Base-by-base conservation (phyloP, 2,888 invertebrate species). In the Plagodis pulveraria region DNA sequence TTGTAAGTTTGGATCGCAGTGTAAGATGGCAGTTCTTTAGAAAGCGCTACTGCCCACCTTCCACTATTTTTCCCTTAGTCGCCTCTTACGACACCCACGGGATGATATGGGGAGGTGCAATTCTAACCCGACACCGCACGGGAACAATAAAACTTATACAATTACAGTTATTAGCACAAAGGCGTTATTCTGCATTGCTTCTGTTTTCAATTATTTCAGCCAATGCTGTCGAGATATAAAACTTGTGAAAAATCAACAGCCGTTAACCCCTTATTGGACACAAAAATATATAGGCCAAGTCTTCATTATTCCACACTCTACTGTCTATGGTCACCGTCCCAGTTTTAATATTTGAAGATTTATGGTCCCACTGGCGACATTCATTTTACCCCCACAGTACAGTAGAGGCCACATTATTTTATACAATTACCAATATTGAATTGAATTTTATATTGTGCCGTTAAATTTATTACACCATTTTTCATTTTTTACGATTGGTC, bases 301-400 rank as follows among this genome's bases (percentile, higher is more conserved):
- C 77, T 85, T 81, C 79, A 84, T 83, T 84, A 85, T 80, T 79
- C 73, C 58, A 65, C 65, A 61, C 69, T 71, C 71, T 52, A 63
- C 66, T 66, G 66, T 73, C 69, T 74, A 78, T 81, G 84, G 84
- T 80, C 82, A 84, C 78, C 74, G 76, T 72, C 69, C 78, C 84
- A 83, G 85, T 87, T 88, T 88, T 87, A 88, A 88, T 87, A 87
- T 87, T 86, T 81, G 79, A 83, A 74, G 85, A 88, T 88, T 87
- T 88, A 88, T 87, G 69, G 83, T 81, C 87, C 86, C 87, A 62
- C 63, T 72, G 86, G 89, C 75, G 78, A 84, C 85, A 88, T 89
- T 85, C 83, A 87, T 89, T 87, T 84, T 72, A 72, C 74, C 78
- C 73, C 75, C 36, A 52, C 74, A 76, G 74, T 86, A 80, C 81